phyloP scores from a whole-genome alignment of 2,113 vertebrate species.

The Eurypyga helias region DNA sequence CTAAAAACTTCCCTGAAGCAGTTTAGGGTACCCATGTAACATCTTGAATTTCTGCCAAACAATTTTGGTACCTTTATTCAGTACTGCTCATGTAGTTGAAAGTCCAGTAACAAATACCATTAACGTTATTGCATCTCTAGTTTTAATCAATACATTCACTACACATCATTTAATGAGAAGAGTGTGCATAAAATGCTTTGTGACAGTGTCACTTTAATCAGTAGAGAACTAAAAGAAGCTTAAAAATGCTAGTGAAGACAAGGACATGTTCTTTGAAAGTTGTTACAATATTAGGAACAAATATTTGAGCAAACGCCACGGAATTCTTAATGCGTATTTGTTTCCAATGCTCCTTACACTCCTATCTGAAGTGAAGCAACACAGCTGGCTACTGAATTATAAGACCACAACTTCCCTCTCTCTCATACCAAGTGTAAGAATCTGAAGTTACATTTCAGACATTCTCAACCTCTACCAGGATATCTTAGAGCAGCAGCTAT shows the following conservation, averaged over 20 bases:
- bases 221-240: not conserved
- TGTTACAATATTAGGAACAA: not conserved
- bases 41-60: not conserved
- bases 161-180: not conserved
- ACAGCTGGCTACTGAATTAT: not conserved
- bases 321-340: not conserved
- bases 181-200: not conserved
- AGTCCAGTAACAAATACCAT: not conserved
- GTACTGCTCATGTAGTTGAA: not conserved
- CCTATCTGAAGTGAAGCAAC: not conserved
- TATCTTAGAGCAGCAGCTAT: not conserved
- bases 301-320: not conserved
- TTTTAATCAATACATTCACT: not conserved
- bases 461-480: not conserved
- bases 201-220: not conserved
- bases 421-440: not conserved
- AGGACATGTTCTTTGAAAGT: not conserved
- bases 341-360: not conserved
- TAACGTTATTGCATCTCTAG: not conserved
- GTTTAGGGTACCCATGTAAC: not conserved
- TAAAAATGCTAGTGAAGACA: not conserved
- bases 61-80: not conserved
- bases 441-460: not conserved
- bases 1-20: not conserved
- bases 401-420: not conserved